phyloP scores from a whole-genome alignment of 2,797 vertebrate genomes.

The Falco cherrug region DNA sequence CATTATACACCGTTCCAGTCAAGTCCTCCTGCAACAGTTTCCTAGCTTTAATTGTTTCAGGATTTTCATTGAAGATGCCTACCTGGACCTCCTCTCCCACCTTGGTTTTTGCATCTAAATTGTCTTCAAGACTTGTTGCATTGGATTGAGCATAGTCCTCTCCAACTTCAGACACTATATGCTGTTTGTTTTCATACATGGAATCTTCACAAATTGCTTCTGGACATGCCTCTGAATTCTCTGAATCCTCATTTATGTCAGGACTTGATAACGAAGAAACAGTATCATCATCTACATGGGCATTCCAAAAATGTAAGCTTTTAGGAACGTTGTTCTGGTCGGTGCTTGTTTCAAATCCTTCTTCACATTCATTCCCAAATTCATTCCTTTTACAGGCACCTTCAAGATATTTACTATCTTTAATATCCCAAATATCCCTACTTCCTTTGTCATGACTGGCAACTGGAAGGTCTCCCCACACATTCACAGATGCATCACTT shows the following conservation, averaged over 20 bases:
- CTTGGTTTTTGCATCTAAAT: neutral
- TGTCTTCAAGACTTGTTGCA: conserved; percentile 64
- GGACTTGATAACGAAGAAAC: conserved; percentile 89
- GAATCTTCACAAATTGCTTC: conserved; percentile 68
- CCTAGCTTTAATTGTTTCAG: neutral
- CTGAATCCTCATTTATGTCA: conserved; percentile 80
- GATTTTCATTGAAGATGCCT: neutral
- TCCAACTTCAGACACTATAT: conserved; percentile 73
- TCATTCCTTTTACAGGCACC: neutral
- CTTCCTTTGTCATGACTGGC: neutral
- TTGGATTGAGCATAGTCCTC: conserved; percentile 72
- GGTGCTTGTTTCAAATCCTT: conserved; percentile 69
- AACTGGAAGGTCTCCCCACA: conserved; percentile 64
- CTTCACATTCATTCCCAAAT: conserved; percentile 14
- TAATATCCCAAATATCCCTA: neutral
- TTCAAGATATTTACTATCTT: conserved; percentile 33
- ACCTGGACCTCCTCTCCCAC: neutral
- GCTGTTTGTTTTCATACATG: conserved; percentile 46
- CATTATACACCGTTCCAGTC: neutral
- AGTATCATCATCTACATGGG: conserved; percentile 76
- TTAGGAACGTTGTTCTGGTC: conserved; percentile 70
- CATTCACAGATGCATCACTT: conserved; percentile 77
- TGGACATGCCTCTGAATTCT: conserved; percentile 71
- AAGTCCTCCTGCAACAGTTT: neutral
- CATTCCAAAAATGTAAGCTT: conserved; percentile 86